These are phyloP conservation scores for Bombus balteatus DNA, from an alignment of 1,140 invertebrate species.

Conservation along the genomic window DNA sequence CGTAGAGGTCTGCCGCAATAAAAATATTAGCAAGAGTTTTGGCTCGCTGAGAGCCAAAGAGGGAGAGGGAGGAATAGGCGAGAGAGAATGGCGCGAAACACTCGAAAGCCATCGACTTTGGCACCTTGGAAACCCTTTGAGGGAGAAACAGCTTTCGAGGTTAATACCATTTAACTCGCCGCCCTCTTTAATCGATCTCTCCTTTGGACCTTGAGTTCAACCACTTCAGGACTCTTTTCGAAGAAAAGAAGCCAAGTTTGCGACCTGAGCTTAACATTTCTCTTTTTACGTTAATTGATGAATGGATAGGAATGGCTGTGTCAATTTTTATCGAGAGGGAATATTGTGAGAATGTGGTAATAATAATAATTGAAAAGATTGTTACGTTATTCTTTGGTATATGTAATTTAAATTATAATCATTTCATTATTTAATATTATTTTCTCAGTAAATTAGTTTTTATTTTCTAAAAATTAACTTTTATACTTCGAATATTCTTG, in stretches of 20 bases:
- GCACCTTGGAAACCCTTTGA: slow-evolving; percentile 53
- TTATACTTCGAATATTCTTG: background rate
- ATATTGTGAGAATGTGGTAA: background rate
- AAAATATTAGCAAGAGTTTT: slow-evolving; percentile 45
- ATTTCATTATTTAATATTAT: background rate
- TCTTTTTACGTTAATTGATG: background rate
- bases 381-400: background rate
- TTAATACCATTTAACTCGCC: slow-evolving; percentile 54
- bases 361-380: background rate
- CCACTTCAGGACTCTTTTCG: slow-evolving; percentile 36
- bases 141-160: slow-evolving; percentile 50
- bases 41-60: background rate
- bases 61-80: background rate
- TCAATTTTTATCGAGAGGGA: background rate
- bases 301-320: background rate
- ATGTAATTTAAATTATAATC: background rate
- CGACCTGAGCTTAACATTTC: slow-evolving; percentile 1
- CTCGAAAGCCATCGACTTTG: slow-evolving; percentile 50
- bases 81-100: slow-evolving; percentile 49
- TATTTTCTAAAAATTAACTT: background rate
- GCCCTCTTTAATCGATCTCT: slow-evolving; percentile 52
- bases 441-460: background rate
- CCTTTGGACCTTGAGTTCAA: slow-evolving; percentile 18
- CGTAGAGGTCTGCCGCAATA: slow-evolving; percentile 19
- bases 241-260: slow-evolving; percentile 3